A percentile compares a stretch with the other conserved stretches of the same genome.
Evolutionary conservation across 2,888 invertebrate species (phyloP).

Genomic region (Lumbricus terrestris): DNA sequence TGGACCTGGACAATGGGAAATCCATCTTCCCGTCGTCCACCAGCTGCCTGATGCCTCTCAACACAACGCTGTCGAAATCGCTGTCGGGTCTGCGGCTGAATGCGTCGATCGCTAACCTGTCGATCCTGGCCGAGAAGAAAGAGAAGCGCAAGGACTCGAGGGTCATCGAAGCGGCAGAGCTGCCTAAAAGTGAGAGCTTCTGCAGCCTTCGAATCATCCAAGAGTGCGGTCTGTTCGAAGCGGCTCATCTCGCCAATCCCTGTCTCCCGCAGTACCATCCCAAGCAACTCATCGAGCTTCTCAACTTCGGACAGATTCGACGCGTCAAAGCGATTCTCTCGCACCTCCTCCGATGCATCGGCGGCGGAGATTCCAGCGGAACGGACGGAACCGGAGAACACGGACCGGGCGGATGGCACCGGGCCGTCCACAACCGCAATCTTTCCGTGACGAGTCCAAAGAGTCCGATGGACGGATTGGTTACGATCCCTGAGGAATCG

Average conservation of each 20-base stretch:
- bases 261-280: slow-evolving; percentile 98
- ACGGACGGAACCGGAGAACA: slow-evolving; percentile 37
- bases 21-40: slow-evolving; percentile 22
- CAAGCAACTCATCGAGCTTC: slow-evolving; percentile 93
- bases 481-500: slow-evolving; percentile 43
- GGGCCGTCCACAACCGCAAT: slow-evolving; percentile 16
- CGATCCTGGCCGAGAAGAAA: slow-evolving; percentile 28
- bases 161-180: background rate
- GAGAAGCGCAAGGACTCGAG: slow-evolving; percentile 8
- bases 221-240: slow-evolving; percentile 77
- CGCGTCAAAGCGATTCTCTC: slow-evolving; percentile 97
- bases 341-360: slow-evolving; percentile 81
- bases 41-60: slow-evolving; percentile 22
- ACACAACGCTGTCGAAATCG: slow-evolving; percentile 30
- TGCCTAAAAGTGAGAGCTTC: slow-evolving; percentile 49
- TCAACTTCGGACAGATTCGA: slow-evolving; percentile 92
- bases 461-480: slow-evolving; percentile 27
- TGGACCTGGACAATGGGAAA: slow-evolving; percentile 8
- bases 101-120: slow-evolving; percentile 34
- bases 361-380: slow-evolving; percentile 41
- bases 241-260: slow-evolving; percentile 92
- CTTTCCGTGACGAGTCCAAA: slow-evolving; percentile 21
- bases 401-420: slow-evolving; percentile 21
- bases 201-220: slow-evolving; percentile 48
- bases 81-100: slow-evolving; percentile 34